These are phyloP conservation scores for Hyles vespertilio DNA, from an alignment of 1,140 invertebrate species.

Conservation along the genomic window DNA sequence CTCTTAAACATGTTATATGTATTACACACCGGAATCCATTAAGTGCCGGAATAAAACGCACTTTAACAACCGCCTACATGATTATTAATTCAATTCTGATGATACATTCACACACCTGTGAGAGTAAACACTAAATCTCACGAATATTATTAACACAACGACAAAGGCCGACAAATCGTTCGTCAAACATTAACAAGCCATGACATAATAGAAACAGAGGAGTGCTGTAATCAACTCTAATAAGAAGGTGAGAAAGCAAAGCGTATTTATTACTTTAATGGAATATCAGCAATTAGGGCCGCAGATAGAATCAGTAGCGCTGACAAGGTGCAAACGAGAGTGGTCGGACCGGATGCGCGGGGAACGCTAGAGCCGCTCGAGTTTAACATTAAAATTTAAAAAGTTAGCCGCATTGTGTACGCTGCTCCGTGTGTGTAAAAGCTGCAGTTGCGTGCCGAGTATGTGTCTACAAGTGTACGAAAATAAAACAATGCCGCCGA, in stretches of 20 bases:
- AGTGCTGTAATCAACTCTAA: slow-evolving; percentile 48
- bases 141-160: slow-evolving; percentile 29
- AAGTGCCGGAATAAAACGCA: slow-evolving; percentile 17
- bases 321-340: slow-evolving; percentile 73
- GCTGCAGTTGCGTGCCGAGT: slow-evolving; percentile 14
- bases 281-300: slow-evolving; percentile 70
- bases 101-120: slow-evolving; percentile 24
- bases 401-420: slow-evolving; percentile 6
- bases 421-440: slow-evolving; percentile 12
- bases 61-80: slow-evolving; percentile 18
- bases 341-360: slow-evolving; percentile 57
- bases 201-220: slow-evolving; percentile 44
- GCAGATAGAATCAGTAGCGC: slow-evolving; percentile 66
- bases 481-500: slow-evolving; percentile 67
- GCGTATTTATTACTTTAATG: slow-evolving; percentile 69
- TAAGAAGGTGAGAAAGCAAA: slow-evolving; percentile 49
- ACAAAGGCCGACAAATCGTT: slow-evolving; percentile 30
- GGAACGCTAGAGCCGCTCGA: slow-evolving; percentile 16
- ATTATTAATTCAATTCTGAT: slow-evolving; percentile 31
- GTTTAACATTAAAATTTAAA: slow-evolving; percentile 14
- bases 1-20: slow-evolving; percentile 9
- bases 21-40: slow-evolving; percentile 16
- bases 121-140: slow-evolving; percentile 33
- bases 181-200: slow-evolving; percentile 44
- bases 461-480: slow-evolving; percentile 27